Conservation (phyloP, 2,888 invertebrate species). For the Dexiosoma caninum region DNA sequence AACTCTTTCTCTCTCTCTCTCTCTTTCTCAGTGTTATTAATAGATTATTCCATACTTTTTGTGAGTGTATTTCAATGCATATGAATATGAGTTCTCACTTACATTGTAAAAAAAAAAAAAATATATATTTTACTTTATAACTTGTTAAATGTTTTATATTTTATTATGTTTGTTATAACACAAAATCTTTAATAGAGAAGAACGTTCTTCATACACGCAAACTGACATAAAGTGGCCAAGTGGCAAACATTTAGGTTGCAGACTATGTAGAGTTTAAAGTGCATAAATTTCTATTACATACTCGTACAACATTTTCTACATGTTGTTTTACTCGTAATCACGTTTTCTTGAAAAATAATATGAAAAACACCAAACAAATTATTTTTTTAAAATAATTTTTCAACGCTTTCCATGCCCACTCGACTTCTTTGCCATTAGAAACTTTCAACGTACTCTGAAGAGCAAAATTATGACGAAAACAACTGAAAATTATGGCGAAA, state of each 20-base stretch:
- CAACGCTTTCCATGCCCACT: slow-evolving; percentile 34
- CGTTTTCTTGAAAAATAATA: slow-evolving; percentile 45
- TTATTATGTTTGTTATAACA: slow-evolving; percentile 38
- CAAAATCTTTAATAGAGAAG: not conserved
- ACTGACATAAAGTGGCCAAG: not conserved
- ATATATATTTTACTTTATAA: slow-evolving; percentile 31
- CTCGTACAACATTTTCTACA: not conserved
- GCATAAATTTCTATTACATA: slow-evolving; percentile 33
- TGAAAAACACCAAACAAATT: slow-evolving; percentile 3
- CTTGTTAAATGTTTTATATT: slow-evolving; percentile 43
- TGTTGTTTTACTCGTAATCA: slow-evolving; percentile 26
- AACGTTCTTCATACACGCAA: not conserved
- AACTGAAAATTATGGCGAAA: not conserved
- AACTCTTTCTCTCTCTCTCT: not conserved
- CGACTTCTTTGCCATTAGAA: slow-evolving; percentile 14
- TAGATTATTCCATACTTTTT: slow-evolving; percentile 13
- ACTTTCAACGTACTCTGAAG: slow-evolving; percentile 29
- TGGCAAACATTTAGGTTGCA: slow-evolving; percentile 3
- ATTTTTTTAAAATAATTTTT: not conserved
- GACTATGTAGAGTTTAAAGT: slow-evolving; percentile 32
- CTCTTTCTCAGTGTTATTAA: not conserved
- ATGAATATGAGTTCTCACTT: not conserved
- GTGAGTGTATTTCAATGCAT: not conserved
- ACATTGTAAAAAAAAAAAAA: not conserved
- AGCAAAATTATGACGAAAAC: not conserved